Evolutionary conservation across 1,140 invertebrate genomes (phyloP).

Genomic region (Drosophila pseudoananassae): DNA sequence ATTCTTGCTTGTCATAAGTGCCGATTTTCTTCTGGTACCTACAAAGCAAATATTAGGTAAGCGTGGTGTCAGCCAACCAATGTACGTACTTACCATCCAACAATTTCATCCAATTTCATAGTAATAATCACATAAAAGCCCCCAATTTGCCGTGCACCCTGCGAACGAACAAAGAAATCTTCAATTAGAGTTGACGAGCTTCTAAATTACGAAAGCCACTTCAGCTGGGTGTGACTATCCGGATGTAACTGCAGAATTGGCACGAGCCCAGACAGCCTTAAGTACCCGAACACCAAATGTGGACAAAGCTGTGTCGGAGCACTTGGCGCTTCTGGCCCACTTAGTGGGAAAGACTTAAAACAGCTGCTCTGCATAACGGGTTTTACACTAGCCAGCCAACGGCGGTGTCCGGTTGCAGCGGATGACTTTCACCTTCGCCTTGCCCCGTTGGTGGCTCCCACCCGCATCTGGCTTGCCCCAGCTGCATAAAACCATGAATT

Average conservation of each 20-base stretch:
- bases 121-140: constrained; percentile 73
- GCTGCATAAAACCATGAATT: neutral
- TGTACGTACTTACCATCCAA: constrained; percentile 71
- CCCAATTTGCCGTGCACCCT: constrained; percentile 55
- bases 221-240: constrained; percentile 14
- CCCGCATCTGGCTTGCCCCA: constrained; percentile 1
- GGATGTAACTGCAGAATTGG: constrained; percentile 16
- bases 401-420: constrained; percentile 41
- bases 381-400: constrained; percentile 23
- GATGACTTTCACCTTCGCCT: constrained; percentile 80
- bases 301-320: constrained; percentile 1
- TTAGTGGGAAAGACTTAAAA: constrained; percentile 15
- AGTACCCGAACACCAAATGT: neutral
- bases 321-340: constrained; percentile 9
- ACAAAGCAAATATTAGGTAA: constrained; percentile 10
- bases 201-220: constrained; percentile 14
- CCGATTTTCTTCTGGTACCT: constrained; percentile 98
- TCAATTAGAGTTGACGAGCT: constrained; percentile 11
- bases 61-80: no score
- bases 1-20: constrained; percentile 97
- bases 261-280: neutral
- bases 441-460: constrained; percentile 25
- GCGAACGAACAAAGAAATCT: constrained; percentile 33
- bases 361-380: constrained; percentile 39
- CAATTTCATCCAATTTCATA: constrained; percentile 84